phyloP scores from a whole-genome alignment of 2,113 vertebrate species.

The Gracilinanus agilis region DNA sequence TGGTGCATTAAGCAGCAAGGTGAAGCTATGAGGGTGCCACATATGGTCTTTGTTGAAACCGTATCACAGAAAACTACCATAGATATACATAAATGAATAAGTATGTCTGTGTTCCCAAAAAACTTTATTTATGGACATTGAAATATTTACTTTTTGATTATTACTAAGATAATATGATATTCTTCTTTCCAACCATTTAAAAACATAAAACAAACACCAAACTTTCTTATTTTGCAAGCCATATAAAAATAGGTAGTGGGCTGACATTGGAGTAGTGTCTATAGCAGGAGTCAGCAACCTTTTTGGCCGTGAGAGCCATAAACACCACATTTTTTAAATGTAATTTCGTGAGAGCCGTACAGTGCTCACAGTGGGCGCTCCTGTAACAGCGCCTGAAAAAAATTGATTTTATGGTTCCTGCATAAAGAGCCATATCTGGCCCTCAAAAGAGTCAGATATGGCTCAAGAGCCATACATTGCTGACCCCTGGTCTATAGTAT shows the following conservation, averaged over 20 bases:
- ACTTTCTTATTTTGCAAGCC: background rate
- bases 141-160: background rate
- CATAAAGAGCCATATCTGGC: too few species aligned
- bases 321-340: too few species aligned
- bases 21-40: background rate
- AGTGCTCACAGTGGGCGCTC: too few species aligned
- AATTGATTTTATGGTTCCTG: too few species aligned
- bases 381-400: too few species aligned
- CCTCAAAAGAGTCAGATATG: too few species aligned
- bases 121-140: background rate
- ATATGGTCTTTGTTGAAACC: background rate
- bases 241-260: background rate
- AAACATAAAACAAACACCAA: background rate
- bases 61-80: background rate
- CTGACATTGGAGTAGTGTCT: background rate
- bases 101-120: background rate
- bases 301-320: too few species aligned
- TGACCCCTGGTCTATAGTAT: too few species aligned
- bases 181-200: background rate
- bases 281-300: too few species aligned
- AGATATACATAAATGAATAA: background rate
- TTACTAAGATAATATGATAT: background rate
- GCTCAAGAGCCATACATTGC: too few species aligned
- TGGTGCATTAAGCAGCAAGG: background rate
- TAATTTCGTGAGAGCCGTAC: too few species aligned